Percentiles rank a stretch among this genome's conserved stretches.
phyloP scores from a whole-genome alignment of 2,888 invertebrate genomes.

The Tenodera sinensis region DNA sequence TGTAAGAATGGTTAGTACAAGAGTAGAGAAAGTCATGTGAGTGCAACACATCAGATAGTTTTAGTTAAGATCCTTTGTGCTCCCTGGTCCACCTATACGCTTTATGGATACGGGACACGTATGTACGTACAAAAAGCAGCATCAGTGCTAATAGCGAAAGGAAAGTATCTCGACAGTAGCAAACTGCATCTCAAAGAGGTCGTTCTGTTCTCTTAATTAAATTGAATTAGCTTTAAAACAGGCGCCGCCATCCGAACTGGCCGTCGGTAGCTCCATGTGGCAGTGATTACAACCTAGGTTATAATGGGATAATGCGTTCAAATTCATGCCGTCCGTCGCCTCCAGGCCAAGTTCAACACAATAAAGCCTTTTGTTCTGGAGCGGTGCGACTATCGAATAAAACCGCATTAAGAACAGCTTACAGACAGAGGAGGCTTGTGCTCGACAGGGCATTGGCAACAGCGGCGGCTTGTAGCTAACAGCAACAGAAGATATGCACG shows the following conservation, averaged over 20 bases:
- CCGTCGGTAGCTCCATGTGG: neutral
- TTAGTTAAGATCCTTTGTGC: too few relatives aligned
- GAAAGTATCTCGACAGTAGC: neutral
- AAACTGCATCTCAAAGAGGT: neutral
- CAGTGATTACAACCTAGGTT: neutral
- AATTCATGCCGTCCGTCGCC: neutral
- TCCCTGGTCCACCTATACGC: too few relatives aligned
- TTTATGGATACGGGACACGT: too few relatives aligned
- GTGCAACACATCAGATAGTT: too few relatives aligned
- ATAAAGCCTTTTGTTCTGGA: neutral
- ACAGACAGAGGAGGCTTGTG: neutral
- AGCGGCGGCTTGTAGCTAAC: too few relatives aligned
- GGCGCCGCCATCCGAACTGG: neutral
- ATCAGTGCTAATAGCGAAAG: neutral
- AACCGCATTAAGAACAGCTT: neutral
- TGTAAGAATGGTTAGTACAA: too few relatives aligned
- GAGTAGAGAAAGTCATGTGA: too few relatives aligned
- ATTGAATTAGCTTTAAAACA: slow-evolving; percentile 20
- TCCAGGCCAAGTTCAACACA: neutral
- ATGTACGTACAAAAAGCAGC: neutral
- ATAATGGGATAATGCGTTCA: slow-evolving; percentile 8
- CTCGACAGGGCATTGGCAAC: too few relatives aligned
- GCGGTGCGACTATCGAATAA: neutral
- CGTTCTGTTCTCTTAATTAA: slow-evolving; percentile 12
- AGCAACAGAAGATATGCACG: too few relatives aligned